Base-by-base conservation (phyloP, 1,140 invertebrate species). In the Neoseiulus cucumeris region DNA sequence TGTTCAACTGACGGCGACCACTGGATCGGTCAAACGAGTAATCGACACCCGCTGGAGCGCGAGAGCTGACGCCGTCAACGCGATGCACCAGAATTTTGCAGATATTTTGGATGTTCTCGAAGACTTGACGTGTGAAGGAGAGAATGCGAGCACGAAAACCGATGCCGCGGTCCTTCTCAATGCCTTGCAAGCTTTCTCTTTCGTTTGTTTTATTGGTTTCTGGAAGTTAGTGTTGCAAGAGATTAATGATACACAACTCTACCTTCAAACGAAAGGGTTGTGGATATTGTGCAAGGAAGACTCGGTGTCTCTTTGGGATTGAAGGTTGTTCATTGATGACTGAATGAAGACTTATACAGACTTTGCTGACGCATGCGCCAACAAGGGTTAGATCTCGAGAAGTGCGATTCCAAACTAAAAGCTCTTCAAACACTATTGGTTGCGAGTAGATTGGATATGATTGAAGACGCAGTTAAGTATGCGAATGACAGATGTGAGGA, bases 1-100 rank as follows among this genome's bases (percentile, higher is more conserved):
- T 66, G 47, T 42, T 55, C 65, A 29, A 59, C 33, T 39, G 9
- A 39, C 33, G 4, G 33, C 33, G 4, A 39, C 9, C 4, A 28
- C 42, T 22, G 33, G 22, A 12, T 18, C 29, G 44, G 59, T 67
- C 41, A 67, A 67, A 30, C 59, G 66, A 1, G 22, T 42, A 28
- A 1, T 41, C 25, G 30, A 66, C 12, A 66, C 66, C n/a, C 39
- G 66, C 17, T 64, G 55, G 66, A 67, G 66, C 30, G 0, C 66
- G 12, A 42, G 59, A 44, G 39, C 2, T 30, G 66, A 64, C 25
- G 47, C 45, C 2, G 29, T 64, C 28, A 59, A 20, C 9, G 42
- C 12, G 17, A 41, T n/a, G n/a, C 18, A 28, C 12, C 18, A 44
- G 6, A 17, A 29, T 17, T 66, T 51, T 29, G 14, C 28, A 17